Evolutionary conservation across 2,797 vertebrate species (phyloP), one percentile per base, ranked within the genome.

Genomic region (Dipus sagitta): DNA sequence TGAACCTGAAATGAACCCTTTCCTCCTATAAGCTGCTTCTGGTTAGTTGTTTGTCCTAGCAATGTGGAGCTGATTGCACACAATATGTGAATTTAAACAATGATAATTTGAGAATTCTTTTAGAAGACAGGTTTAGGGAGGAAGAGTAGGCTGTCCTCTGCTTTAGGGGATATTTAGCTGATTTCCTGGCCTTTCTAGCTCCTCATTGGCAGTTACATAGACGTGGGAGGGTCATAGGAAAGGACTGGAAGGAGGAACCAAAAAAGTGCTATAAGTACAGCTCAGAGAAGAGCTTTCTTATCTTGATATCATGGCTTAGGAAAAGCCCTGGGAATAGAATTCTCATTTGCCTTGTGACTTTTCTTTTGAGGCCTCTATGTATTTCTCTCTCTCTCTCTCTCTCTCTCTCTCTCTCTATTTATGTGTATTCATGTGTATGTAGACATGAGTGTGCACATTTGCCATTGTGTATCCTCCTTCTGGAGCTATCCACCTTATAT

Each of bases 261-360:
- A 71, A 60, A 93, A 67, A 74, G 28, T 24, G 23, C 90, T 32
- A 47, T 76, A 14, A 5, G 3, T 13, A 58, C 30, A 93, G 8
- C 10, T 10, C 18, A 21, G 60, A 52, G 58, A 24, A 78, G 84
- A 90, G 0, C 30, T 38, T 80, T 7, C 21, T 23, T 7, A 3
- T 90, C 38, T 76, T 90, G 8, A 81, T 0, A 23, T 2, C 0
- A 64, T 60, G 77, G 42, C 32, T 96, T 67, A 68, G 62, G 38
- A 83, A 87, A 96, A 88, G 38, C 11, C 14, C 18, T n/a, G 30
- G 54, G 28, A 60, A 62, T 5, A 54, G 47, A 32, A 8, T 74
- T 86, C 15, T 88, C 20, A 12, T 80, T 88, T 92, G 17, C 71
- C 84, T 74, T 80, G 47, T 21, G 90, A 18, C 32, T 82, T 93